A percentile compares a stretch with the other conserved stretches of the same genome.
Conservation (phyloP, 2,113 vertebrate species). For the Aldabrachelys gigantea region DNA sequence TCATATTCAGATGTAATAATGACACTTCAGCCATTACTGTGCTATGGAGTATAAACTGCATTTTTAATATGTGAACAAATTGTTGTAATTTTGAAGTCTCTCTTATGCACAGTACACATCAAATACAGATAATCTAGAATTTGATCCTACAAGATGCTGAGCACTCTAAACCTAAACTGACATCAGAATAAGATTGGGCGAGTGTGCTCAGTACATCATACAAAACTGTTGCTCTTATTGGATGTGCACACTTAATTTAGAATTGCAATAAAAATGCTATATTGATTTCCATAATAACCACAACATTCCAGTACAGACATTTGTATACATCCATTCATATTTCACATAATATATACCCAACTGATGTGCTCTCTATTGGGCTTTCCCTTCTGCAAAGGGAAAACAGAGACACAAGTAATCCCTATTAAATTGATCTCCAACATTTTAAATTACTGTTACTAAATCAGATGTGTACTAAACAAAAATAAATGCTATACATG, state of each 20-base stretch:
- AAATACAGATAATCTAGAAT: neutral
- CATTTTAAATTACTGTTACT: neutral
- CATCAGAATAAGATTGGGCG: neutral
- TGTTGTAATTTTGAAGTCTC: neutral
- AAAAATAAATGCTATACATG: neutral
- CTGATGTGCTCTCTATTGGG: neutral
- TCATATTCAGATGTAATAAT: neutral
- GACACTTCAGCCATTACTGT: neutral
- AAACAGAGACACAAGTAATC: neutral
- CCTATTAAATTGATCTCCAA: neutral
- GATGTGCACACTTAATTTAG: neutral
- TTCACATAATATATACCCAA: neutral
- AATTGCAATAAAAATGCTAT: neutral
- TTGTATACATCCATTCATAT: accelerated
- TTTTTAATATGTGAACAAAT: neutral
- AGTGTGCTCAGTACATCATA: neutral
- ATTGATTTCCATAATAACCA: neutral
- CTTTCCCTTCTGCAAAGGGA: neutral
- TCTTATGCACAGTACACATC: neutral
- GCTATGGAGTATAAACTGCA: neutral
- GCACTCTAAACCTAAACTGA: accelerated
- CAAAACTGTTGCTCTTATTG: neutral
- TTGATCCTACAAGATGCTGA: neutral
- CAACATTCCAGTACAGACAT: neutral
- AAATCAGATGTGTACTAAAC: neutral